Evolutionary conservation across 2,113 vertebrate species (phyloP).

Genomic region (Corydoras sp.): DNA sequence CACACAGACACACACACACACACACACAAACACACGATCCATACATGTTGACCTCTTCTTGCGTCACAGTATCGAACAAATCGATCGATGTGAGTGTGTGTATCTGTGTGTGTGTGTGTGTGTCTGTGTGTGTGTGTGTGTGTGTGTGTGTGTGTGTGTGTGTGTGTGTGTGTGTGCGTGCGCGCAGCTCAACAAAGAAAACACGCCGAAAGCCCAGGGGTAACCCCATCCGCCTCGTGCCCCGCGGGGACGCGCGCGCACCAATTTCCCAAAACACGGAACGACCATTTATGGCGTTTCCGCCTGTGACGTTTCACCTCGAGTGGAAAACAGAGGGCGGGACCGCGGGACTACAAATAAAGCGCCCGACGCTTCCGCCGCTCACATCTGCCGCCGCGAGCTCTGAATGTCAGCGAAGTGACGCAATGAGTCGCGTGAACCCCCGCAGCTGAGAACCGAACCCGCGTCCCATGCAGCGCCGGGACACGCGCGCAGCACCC

Average conservation of each 20-base stretch:
- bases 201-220: conserved; percentile 51
- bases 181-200: conserved; percentile 43
- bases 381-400: conserved; percentile 45
- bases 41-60: conserved; percentile 4
- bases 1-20: conserved; percentile 5
- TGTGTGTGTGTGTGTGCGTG: conserved; percentile 5
- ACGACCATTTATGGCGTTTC: conserved; percentile 58
- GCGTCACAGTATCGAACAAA: conserved; percentile 1
- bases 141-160: conserved; percentile 13
- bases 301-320: conserved; percentile 48
- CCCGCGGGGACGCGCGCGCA: conserved; percentile 46
- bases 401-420: conserved; percentile 3
- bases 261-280: conserved; percentile 58
- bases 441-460: no score
- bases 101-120: conserved; percentile 11
- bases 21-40: not conserved
- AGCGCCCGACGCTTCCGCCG: conserved; percentile 2
- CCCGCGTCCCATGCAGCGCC: no score
- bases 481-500: no score
- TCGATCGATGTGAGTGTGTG: conserved; percentile 23
- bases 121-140: conserved; percentile 31
- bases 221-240: conserved; percentile 56
- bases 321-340: conserved; percentile 56
- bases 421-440: not conserved
- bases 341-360: conserved; percentile 31